A percentile compares a stretch with the other conserved stretches of the same genome.
phyloP scores from a whole-genome alignment of 2,113 vertebrate genomes.

The Xiphorhynchus elegans region DNA sequence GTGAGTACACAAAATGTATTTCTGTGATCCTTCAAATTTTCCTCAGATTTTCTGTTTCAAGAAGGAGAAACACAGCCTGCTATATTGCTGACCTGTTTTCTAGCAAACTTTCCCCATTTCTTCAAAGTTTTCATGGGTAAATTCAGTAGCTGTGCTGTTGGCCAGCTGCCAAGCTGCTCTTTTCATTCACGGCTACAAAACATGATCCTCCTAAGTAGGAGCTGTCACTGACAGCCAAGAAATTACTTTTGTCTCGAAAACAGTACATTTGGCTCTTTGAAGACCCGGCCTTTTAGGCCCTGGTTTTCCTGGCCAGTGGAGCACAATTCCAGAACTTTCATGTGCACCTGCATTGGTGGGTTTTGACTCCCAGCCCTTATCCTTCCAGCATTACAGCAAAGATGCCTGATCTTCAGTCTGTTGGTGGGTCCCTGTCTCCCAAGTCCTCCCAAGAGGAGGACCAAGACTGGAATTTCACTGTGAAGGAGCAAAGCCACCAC shows the following conservation, averaged over 20 bases:
- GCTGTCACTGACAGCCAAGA: neutral
- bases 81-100: neutral
- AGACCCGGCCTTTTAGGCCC: neutral
- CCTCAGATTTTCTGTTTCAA: neutral
- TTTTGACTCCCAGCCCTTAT: neutral
- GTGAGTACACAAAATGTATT: neutral
- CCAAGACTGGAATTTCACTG: neutral
- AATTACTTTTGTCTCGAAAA: slow-evolving; percentile 7
- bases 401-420: neutral
- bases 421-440: neutral
- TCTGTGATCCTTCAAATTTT: neutral
- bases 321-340: neutral
- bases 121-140: neutral
- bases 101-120: neutral
- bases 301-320: neutral
- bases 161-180: neutral
- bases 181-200: neutral
- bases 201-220: neutral
- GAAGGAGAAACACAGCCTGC: neutral
- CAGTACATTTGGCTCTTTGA: neutral
- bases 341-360: neutral
- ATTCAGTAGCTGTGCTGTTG: neutral
- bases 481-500: neutral
- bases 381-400: neutral
- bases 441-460: neutral